Evolutionary conservation across 2,113 vertebrate genomes (phyloP).

Genomic region (Hiodon tergisus): DNA sequence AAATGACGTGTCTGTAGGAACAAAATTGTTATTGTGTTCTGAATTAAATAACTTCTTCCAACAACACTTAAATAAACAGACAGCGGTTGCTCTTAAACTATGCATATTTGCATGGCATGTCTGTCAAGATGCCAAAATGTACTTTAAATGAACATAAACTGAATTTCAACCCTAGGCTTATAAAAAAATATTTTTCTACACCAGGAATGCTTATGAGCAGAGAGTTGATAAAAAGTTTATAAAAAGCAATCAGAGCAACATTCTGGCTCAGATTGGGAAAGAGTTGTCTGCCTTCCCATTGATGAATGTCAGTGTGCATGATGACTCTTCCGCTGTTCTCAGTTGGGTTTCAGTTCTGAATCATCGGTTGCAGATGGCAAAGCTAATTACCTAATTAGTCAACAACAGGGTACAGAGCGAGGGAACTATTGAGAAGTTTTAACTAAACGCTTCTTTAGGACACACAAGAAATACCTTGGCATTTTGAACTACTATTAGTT

Average conservation of each 20-base stretch:
- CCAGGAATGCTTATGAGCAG: background rate
- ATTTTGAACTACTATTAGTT: background rate
- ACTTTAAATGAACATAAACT: no score
- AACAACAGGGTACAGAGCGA: slow-evolving; percentile 39
- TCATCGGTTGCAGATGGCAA: slow-evolving; percentile 54
- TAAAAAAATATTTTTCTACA: no score
- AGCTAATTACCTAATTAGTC: slow-evolving; percentile 52
- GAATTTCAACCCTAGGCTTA: no score
- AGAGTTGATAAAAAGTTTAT: background rate
- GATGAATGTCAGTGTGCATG: slow-evolving; percentile 41
- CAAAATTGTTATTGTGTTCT: no score
- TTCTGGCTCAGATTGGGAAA: background rate
- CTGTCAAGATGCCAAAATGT: no score
- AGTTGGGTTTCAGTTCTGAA: slow-evolving; percentile 33
- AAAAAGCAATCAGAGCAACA: background rate
- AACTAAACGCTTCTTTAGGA: slow-evolving; percentile 17
- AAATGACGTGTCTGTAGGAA: no score
- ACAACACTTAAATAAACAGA: no score
- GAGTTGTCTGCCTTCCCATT: slow-evolving; percentile 13
- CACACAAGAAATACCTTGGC: background rate
- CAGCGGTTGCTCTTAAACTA: no score
- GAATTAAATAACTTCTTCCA: no score
- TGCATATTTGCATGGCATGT: no score
- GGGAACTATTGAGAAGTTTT: background rate
- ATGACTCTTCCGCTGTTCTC: slow-evolving; percentile 33